Evolutionary conservation across 2,888 invertebrate species (phyloP).

Genomic region (Agonopterix subpropinquella): DNA sequence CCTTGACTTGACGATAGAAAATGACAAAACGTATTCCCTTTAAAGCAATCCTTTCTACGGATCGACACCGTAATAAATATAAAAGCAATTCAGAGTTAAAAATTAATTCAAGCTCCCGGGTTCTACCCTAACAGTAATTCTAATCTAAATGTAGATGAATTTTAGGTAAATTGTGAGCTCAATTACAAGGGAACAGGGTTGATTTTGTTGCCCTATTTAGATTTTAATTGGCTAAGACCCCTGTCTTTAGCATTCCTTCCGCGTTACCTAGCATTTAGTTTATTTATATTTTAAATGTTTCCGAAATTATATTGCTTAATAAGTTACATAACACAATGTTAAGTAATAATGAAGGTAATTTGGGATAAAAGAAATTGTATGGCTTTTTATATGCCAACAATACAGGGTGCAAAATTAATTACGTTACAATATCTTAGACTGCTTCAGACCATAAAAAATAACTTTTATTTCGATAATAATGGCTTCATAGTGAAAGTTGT

Average conservation of each 20-base stretch:
- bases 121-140: constrained; percentile 25
- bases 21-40: no score
- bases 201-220: constrained; percentile 23
- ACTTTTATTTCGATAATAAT: no score
- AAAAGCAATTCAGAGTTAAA: constrained; percentile 3
- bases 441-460: no score
- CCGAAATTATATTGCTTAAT: constrained; percentile 1
- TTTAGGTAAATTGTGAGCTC: constrained; percentile 24
- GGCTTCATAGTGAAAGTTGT: no score
- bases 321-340: neutral
- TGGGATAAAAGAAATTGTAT: no score
- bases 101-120: constrained; percentile 20
- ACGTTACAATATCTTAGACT: no score
- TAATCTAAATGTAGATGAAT: constrained; percentile 38
- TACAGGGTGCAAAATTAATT: no score
- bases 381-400: no score
- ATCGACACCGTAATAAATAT: no score
- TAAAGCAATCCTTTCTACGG: no score
- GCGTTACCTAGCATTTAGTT: neutral
- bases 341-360: no score
- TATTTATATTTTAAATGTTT: neutral
- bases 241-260: constrained; percentile 19
- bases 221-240: constrained; percentile 36
- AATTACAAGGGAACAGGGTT: constrained; percentile 13
- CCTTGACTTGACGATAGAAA: no score